A percentile compares a stretch with the other conserved stretches of the same genome.
Conservation (phyloP, 2,113 vertebrate species). For the Oryzias curvinotus region DNA sequence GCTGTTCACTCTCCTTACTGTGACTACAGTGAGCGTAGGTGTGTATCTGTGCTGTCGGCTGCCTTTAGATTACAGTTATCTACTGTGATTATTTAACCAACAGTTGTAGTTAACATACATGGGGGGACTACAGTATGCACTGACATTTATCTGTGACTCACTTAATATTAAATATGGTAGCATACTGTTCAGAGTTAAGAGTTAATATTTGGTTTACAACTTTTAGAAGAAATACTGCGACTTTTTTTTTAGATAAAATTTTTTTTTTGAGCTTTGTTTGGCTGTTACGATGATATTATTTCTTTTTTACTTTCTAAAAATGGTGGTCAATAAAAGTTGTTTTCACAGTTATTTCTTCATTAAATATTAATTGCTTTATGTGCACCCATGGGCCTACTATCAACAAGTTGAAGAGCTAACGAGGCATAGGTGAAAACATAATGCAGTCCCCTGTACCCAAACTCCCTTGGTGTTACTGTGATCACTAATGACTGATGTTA, state of each 20-base stretch:
- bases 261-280: no score
- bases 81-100: background rate
- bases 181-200: no score
- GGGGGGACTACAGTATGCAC: no score
- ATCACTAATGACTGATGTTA: constrained; percentile 10
- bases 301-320: constrained; percentile 18
- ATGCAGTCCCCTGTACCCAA: constrained; percentile 32
- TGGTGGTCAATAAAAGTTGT: constrained; percentile 9
- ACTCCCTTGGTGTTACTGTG: constrained; percentile 36
- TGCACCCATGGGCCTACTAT: constrained; percentile 35
- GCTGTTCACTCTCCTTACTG: background rate
- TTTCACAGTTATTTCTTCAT: constrained; percentile 31
- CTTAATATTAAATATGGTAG: no score
- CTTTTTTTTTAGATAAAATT: no score
- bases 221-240: no score
- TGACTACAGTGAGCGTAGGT: no score
- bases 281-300: background rate
- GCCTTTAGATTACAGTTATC: background rate
- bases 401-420: constrained; percentile 42
- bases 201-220: no score
- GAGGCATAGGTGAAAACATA: constrained; percentile 32
- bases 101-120: no score
- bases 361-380: constrained; percentile 55
- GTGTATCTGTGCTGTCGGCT: no score
- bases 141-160: no score